Conservation (phyloP, 2,888 invertebrate genomes). For the Chrysotoxum bicinctum region DNA sequence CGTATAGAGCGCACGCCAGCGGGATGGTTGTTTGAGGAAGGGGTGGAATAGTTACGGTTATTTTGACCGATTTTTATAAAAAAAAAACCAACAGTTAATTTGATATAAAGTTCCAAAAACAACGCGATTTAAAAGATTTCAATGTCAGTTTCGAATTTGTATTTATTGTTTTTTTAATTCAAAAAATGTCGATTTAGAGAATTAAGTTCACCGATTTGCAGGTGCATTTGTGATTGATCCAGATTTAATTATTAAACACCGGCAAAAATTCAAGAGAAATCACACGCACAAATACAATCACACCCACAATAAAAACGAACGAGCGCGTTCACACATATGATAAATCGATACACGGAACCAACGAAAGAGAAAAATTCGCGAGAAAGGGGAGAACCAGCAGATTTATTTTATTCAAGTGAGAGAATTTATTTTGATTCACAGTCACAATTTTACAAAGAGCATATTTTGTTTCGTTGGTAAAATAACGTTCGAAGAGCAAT, state of each 20-base stretch:
- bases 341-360: conserved; percentile 48
- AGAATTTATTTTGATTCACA: not conserved
- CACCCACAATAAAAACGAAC: conserved; percentile 21
- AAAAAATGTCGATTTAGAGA: conserved; percentile 25
- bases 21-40: conserved; percentile 83
- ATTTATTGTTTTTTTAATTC: not conserved
- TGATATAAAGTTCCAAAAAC: conserved; percentile 13
- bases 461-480: conserved; percentile 11
- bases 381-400: conserved; percentile 58
- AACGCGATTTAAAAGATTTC: conserved; percentile 37
- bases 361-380: conserved; percentile 65
- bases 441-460: conserved; percentile 8
- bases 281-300: conserved; percentile 29
- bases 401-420: conserved; percentile 44
- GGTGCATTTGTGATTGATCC: conserved; percentile 59
- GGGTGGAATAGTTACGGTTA: conserved; percentile 83
- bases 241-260: conserved; percentile 61
- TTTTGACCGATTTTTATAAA: conserved; percentile 80
- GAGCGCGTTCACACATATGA: conserved; percentile 59
- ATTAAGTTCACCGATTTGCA: conserved; percentile 24
- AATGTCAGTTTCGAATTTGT: not conserved
- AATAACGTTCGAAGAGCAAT: conserved; percentile 39
- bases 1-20: conserved; percentile 83
- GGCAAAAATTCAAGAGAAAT: conserved; percentile 66
- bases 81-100: conserved; percentile 40